Evolutionary conservation across 1,140 invertebrate genomes (phyloP).

Genomic region (Nymphalis io): DNA sequence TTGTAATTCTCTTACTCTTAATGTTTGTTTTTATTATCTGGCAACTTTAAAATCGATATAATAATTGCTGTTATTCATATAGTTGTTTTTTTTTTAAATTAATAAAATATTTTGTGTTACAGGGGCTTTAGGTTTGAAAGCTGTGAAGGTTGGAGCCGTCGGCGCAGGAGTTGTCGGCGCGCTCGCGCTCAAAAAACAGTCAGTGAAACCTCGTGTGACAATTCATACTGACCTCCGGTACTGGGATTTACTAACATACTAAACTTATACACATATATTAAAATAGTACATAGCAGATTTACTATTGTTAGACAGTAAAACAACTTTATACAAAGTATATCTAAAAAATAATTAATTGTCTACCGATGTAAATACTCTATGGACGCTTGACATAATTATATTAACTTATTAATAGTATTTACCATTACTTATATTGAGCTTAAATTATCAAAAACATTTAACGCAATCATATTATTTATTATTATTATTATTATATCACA

Average conservation of each 20-base stretch:
- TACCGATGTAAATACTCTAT: too few species aligned
- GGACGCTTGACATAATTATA: too few species aligned
- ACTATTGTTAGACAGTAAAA: too few species aligned
- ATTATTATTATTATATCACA: slow-evolving; percentile 17
- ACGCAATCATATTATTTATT: slow-evolving; percentile 2
- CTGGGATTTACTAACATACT: slow-evolving; percentile 41
- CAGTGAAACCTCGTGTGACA: slow-evolving; percentile 41
- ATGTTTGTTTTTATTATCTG: too few species aligned
- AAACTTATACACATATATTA: slow-evolving; percentile 23
- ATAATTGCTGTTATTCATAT: too few species aligned
- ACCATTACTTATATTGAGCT: too few species aligned
- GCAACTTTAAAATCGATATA: too few species aligned
- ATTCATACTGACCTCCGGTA: slow-evolving; percentile 38
- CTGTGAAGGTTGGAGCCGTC: slow-evolving; percentile 66
- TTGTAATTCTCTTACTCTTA: too few species aligned
- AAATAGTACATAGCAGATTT: neutral
- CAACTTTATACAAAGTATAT: too few species aligned
- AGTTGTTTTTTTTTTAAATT: neutral
- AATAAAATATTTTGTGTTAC: slow-evolving; percentile 28
- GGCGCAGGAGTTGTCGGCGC: slow-evolving; percentile 64
- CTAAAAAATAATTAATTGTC: too few species aligned
- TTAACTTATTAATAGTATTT: too few species aligned
- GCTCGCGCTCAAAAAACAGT: slow-evolving; percentile 63
- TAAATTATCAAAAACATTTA: neutral
- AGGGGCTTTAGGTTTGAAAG: slow-evolving; percentile 71